phyloP scores from a whole-genome alignment of 2,888 invertebrate genomes.

The Barypeithes pellucidus region DNA sequence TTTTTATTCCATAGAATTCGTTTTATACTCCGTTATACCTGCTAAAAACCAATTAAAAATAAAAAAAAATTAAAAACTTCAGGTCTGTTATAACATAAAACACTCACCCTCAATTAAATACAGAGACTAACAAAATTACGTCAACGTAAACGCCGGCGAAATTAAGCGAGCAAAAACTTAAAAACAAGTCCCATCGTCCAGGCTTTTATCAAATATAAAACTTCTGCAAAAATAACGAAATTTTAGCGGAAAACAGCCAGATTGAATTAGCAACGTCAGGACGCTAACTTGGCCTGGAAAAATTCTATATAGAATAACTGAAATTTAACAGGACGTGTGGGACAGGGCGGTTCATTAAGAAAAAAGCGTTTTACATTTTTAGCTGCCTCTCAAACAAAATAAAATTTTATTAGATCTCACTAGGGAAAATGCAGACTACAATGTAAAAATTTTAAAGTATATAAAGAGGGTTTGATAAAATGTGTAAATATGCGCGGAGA shows the following conservation, averaged over 20 bases:
- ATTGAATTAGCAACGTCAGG: conserved; percentile 52
- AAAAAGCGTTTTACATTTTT: conserved; percentile 51
- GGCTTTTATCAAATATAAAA: conserved; percentile 52
- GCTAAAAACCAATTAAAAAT: conserved; percentile 6
- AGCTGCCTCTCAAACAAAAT: conserved; percentile 35
- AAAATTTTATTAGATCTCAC: conserved; percentile 35
- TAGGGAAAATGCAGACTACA: conserved; percentile 19
- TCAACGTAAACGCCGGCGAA: conserved; percentile 49
- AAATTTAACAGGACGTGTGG: conserved; percentile 52
- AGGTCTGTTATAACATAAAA: conserved; percentile 45
- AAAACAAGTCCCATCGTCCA: conserved; percentile 52
- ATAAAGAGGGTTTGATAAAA: conserved; percentile 7
- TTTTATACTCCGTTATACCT: not conserved
- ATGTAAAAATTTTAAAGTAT: conserved; percentile 10
- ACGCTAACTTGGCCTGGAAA: conserved; percentile 48
- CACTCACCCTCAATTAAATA: conserved; percentile 48
- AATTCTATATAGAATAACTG: conserved; percentile 52
- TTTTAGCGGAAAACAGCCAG: conserved; percentile 49
- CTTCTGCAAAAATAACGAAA: conserved; percentile 52
- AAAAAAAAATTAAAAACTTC: conserved; percentile 20
- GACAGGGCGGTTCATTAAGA: conserved; percentile 50
- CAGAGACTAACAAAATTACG: conserved; percentile 48
- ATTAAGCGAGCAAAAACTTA: conserved; percentile 48
- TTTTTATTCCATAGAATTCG: not conserved
- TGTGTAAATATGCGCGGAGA: not conserved